These are phyloP conservation scores for Enteromius anoplus DNA, from an alignment of 2,797 vertebrate genomes.

Conservation along the genomic window DNA sequence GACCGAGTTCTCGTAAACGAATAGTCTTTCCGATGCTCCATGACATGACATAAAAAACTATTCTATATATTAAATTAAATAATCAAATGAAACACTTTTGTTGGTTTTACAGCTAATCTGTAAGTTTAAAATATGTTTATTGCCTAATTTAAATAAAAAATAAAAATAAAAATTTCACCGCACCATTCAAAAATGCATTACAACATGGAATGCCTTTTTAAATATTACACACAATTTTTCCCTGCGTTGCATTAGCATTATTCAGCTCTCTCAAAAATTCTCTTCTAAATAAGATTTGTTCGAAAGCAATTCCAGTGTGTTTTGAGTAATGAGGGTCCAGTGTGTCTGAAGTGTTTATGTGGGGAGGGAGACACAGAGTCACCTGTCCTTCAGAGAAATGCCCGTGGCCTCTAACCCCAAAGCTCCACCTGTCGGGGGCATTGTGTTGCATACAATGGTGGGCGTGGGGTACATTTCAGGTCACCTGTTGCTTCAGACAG, in stretches of 20 bases:
- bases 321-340: conserved; percentile 4
- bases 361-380: conserved; percentile 27
- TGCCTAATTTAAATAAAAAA: not conserved
- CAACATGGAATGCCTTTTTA: not conserved
- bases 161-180: not conserved
- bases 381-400: conserved; percentile 43
- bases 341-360: conserved; percentile 22
- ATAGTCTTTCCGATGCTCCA: not conserved
- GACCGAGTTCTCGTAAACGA: conserved; percentile 10
- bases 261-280: not conserved
- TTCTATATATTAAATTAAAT: not conserved
- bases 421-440: conserved; percentile 49
- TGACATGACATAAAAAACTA: not conserved
- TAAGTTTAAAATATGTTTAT: not conserved
- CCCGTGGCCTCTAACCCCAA: conserved; percentile 18
- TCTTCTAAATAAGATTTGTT: not conserved
- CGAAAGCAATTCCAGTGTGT: not conserved
- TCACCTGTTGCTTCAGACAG: conserved; percentile 55
- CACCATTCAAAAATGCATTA: not conserved
- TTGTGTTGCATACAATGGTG: conserved; percentile 50
- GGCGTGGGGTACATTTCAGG: conserved; percentile 52
- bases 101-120: not conserved
- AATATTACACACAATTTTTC: not conserved
- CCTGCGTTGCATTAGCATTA: not conserved
- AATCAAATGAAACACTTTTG: not conserved